Conservation (phyloP, 1,140 invertebrate species). For the Plutomurus gul region DNA sequence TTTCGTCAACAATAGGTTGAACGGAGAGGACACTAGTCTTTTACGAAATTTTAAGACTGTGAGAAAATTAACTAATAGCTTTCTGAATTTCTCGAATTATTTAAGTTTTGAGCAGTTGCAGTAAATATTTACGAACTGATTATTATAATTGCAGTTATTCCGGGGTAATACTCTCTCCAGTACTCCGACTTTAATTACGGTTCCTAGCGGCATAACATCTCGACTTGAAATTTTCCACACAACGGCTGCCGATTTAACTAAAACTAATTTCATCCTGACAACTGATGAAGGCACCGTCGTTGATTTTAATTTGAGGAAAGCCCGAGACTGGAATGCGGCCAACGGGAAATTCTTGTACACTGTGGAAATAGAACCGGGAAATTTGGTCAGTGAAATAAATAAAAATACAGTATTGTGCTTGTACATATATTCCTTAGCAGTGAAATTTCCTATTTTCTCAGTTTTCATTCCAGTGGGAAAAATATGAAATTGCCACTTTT, state of each 20-base stretch:
- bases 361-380: background rate
- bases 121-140: no score
- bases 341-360: background rate
- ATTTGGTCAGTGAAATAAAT: background rate
- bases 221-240: background rate
- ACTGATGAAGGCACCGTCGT: background rate
- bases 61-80: no score
- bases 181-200: background rate
- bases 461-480: no score
- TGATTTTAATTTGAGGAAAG: background rate
- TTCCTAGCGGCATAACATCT: background rate
- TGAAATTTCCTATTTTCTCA: no score
- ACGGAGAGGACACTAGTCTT: no score
- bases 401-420: no score
- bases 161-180: background rate
- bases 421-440: no score
- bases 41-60: no score
- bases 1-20: no score
- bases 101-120: background rate
- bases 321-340: background rate
- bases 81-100: background rate
- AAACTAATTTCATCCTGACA: background rate
- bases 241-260: background rate
- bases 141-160: background rate
- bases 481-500: no score